Percentiles rank a stretch among this genome's conserved stretches.
Conservation (phyloP, 2,797 vertebrate species). For the Cottoperca gobio region DNA sequence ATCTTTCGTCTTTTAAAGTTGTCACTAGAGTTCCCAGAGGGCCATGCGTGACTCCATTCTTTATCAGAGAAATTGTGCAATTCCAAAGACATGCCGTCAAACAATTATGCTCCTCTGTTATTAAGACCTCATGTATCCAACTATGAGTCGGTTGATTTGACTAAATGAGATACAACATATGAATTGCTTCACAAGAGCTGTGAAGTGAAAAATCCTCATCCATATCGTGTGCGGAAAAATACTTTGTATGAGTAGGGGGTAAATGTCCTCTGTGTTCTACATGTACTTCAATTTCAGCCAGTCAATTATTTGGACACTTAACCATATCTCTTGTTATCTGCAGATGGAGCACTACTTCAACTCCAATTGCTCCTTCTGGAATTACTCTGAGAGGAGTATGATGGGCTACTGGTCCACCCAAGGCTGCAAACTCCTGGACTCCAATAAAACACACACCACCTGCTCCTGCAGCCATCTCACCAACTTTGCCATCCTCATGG, state of each 20-base stretch:
- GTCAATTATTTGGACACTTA: constrained; percentile 85
- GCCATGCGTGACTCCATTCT: constrained; percentile 79
- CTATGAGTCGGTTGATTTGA: constrained; percentile 77
- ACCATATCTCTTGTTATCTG: constrained; percentile 82
- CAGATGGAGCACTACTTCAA: constrained; percentile 99
- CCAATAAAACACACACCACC: constrained; percentile 96
- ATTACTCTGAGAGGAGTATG: constrained; percentile 99
- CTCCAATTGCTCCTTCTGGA: constrained; percentile 99
- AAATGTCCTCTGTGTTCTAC: constrained; percentile 82
- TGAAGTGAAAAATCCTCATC: constrained; percentile 77
- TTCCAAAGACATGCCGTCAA: constrained; percentile 85
- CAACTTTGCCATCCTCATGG: constrained; percentile 99
- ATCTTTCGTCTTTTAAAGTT: constrained; percentile 87
- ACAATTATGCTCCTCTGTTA: constrained; percentile 85
- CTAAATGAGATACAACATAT: constrained; percentile 81
- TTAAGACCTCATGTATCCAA: constrained; percentile 82
- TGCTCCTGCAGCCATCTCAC: constrained; percentile 98
- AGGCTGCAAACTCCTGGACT: constrained; percentile 97
- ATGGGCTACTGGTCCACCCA: constrained; percentile 99
- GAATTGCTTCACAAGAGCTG: constrained; percentile 78
- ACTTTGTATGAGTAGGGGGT: constrained; percentile 80
- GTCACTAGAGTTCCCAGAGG: constrained; percentile 85
- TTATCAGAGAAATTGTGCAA: constrained; percentile 86
- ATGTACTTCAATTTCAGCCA: constrained; percentile 80
- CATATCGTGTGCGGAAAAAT: constrained; percentile 73